Conservation (phyloP, 2,113 vertebrate genomes). For the Platichthys stellatus region DNA sequence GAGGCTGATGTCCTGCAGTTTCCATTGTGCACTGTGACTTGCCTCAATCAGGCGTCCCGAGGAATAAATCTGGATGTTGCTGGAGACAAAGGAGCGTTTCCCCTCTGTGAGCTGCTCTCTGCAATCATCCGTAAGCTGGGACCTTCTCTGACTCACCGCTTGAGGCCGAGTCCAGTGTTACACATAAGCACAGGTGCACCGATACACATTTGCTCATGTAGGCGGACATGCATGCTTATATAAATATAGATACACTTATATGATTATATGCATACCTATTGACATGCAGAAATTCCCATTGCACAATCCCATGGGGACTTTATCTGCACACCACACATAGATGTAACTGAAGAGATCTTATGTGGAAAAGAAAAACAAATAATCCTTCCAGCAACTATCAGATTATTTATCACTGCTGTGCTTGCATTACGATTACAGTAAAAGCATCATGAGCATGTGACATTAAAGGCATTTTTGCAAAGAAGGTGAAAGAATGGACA, state of each 20-base stretch:
- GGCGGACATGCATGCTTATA: not conserved
- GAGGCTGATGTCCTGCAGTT: slow-evolving; percentile 25
- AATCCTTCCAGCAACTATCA: too few species aligned
- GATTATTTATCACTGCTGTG: too few species aligned
- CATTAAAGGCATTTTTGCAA: not conserved
- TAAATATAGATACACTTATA: not conserved
- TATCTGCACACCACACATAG: not conserved
- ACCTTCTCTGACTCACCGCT: slow-evolving; percentile 47
- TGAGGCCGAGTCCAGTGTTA: slow-evolving; percentile 28
- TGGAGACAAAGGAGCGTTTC: slow-evolving; percentile 34
- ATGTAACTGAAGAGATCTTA: not conserved
- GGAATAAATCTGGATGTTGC: slow-evolving; percentile 49
- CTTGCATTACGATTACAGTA: not conserved
- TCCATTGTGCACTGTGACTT: slow-evolving; percentile 33
- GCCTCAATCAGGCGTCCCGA: slow-evolving; percentile 55
- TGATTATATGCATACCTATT: not conserved
- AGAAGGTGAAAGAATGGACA: not conserved
- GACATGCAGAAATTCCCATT: not conserved
- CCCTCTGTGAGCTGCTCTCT: slow-evolving; percentile 61
- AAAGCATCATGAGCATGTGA: not conserved
- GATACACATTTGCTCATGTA: not conserved
- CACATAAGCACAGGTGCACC: slow-evolving; percentile 1
- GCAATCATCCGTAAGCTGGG: slow-evolving; percentile 59
- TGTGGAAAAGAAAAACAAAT: too few species aligned
- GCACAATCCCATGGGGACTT: not conserved